Evolutionary conservation across 2,797 vertebrate species (phyloP).

Genomic region (Dendrocincla fuliginosa): DNA sequence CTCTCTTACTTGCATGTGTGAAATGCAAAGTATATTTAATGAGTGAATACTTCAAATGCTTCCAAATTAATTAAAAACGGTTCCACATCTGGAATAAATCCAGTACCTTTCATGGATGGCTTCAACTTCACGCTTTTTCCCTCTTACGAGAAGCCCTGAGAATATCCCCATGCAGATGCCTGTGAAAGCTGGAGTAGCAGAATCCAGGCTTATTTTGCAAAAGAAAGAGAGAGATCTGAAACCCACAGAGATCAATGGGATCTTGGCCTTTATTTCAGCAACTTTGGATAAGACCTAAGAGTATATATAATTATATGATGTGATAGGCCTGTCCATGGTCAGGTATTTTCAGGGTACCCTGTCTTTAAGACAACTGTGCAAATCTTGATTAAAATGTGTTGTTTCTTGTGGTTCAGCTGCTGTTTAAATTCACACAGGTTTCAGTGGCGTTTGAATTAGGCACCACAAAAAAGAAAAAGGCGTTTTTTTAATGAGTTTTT

Average conservation of each 20-base stretch:
- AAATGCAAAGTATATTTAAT: conserved; percentile 53
- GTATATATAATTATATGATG: not conserved
- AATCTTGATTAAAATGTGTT: not conserved
- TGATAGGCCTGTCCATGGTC: accelerated
- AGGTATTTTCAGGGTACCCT: not conserved
- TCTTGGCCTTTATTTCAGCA: not conserved
- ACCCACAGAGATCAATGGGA: not conserved
- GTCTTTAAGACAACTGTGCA: not conserved
- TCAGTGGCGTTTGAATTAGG: not conserved
- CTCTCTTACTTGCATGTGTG: not conserved
- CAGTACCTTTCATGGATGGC: conserved; percentile 53
- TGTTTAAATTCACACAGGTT: not conserved
- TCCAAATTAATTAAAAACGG: conserved; percentile 62
- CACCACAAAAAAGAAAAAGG: not conserved
- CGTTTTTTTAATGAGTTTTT: not conserved
- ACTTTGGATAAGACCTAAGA: not conserved
- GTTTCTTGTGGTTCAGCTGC: not conserved
- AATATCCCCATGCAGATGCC: not conserved
- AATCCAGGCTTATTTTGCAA: not conserved
- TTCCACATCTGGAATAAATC: conserved; percentile 60
- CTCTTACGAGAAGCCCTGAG: not conserved
- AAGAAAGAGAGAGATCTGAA: not conserved
- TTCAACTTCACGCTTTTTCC: conserved; percentile 20
- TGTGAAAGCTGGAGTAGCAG: not conserved
- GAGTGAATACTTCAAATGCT: conserved; percentile 43